These are phyloP conservation scores for Xiphophorus couchianus DNA, from an alignment of 2,113 vertebrate genomes.

Conservation along the genomic window DNA sequence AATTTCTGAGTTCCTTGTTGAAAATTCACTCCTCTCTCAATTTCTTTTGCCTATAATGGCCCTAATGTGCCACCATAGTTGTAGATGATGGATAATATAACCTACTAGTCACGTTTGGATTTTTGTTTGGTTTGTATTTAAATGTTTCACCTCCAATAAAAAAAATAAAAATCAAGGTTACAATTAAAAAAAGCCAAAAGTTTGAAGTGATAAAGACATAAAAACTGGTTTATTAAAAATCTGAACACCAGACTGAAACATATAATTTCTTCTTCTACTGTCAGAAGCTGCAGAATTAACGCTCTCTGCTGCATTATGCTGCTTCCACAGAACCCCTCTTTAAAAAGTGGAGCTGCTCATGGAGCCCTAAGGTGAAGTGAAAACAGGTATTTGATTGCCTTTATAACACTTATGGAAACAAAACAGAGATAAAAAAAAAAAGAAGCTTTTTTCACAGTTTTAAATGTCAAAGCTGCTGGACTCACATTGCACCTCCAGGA, in stretches of 20 bases:
- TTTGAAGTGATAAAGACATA: too few species aligned
- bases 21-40: too few species aligned
- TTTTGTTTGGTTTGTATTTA: background rate
- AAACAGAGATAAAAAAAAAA: slow-evolving; percentile 1
- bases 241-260: background rate
- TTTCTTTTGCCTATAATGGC: too few species aligned
- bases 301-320: background rate
- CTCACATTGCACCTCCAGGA: slow-evolving; percentile 97
- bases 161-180: background rate
- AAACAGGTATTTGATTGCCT: background rate
- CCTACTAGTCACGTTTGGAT: background rate
- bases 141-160: background rate
- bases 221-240: background rate
- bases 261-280: background rate
- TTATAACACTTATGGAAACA: background rate
- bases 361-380: background rate
- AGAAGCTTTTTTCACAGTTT: background rate
- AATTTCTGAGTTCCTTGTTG: too few species aligned
- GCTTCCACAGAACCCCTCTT: background rate
- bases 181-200: background rate
- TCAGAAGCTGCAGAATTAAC: background rate
- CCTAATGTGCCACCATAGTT: too few species aligned
- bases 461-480: slow-evolving; percentile 18
- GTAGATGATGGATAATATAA: too few species aligned
- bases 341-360: slow-evolving; percentile 3